phyloP scores from a whole-genome alignment of 2,113 vertebrate genomes.

The Carassius auratus region DNA sequence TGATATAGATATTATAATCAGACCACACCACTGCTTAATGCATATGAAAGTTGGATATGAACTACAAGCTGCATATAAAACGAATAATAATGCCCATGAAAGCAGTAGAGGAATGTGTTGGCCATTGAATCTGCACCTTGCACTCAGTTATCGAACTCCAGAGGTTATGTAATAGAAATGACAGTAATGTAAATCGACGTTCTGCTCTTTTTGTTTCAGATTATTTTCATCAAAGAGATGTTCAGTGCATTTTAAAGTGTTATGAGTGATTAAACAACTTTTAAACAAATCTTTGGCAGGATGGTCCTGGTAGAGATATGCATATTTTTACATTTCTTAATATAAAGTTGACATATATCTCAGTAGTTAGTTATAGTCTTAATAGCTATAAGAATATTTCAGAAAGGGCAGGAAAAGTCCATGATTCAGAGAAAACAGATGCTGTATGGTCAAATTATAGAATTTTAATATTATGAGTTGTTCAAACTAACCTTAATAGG shows the following conservation, averaged over 20 bases:
- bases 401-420: background rate
- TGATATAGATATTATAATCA: background rate
- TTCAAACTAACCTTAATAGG: constrained; percentile 36
- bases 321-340: background rate
- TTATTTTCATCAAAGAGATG: background rate
- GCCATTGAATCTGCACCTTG: background rate
- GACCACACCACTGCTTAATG: background rate
- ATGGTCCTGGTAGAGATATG: background rate
- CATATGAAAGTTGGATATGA: background rate
- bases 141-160: background rate
- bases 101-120: background rate
- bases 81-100: background rate
- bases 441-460: background rate
- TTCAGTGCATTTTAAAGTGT: background rate
- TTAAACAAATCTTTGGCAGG: no score
- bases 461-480: background rate
- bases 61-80: background rate
- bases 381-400: background rate
- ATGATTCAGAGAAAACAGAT: background rate
- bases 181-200: background rate
- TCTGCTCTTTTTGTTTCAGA: background rate
- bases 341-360: background rate
- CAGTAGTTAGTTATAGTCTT: background rate
- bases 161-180: constrained; percentile 8
- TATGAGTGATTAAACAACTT: background rate